These are phyloP conservation scores for Origma solitaria DNA, from an alignment of 2,113 vertebrate genomes.

Conservation along the genomic window DNA sequence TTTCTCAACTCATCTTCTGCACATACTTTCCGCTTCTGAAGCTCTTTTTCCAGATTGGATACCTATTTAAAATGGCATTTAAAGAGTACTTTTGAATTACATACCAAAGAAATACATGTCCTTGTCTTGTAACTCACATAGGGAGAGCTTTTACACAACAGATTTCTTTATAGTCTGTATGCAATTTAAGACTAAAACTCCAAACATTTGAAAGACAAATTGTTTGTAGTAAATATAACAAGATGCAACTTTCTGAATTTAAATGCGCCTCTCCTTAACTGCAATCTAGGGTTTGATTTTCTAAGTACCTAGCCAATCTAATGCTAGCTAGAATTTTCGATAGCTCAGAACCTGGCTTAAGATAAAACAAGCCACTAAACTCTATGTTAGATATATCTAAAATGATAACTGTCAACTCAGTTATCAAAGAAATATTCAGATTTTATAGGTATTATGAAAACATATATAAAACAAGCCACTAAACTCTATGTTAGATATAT, in stretches of 20 bases:
- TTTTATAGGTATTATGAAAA: neutral
- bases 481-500: neutral
- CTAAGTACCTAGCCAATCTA: neutral
- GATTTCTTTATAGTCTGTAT: neutral
- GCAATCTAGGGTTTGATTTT: neutral
- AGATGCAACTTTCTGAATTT: neutral
- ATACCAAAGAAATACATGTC: neutral
- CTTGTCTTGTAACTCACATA: neutral
- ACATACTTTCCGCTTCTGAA: conserved; percentile 77
- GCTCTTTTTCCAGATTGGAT: conserved; percentile 82
- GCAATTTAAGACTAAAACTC: neutral
- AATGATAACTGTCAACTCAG: neutral
- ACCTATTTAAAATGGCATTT: conserved; percentile 69
- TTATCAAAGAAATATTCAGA: neutral
- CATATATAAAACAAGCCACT: neutral
- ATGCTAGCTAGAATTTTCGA: neutral
- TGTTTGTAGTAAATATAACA: neutral
- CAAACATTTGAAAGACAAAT: neutral
- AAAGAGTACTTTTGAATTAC: neutral
- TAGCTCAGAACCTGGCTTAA: neutral
- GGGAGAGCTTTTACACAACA: neutral
- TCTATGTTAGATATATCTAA: neutral
- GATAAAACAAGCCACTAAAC: neutral
- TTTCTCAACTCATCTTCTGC: conserved; percentile 75
- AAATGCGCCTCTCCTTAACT: neutral